Conservation (phyloP, 92 coral and sea anemone genomes). For the Zoanthus solanderi region DNA sequence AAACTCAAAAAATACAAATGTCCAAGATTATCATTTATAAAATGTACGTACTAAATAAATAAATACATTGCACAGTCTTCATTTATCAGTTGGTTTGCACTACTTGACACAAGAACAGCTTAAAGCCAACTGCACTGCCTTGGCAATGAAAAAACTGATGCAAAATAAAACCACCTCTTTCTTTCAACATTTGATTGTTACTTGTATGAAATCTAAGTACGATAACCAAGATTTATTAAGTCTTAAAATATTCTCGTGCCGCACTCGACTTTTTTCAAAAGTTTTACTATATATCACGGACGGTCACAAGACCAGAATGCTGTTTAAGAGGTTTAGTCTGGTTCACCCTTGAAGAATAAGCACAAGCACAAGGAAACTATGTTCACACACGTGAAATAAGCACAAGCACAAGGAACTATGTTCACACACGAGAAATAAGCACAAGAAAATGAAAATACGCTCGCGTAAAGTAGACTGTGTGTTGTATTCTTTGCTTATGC, state of each 20-base stretch:
- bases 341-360: too few species aligned
- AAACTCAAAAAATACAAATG: not conserved
- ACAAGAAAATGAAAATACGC: too few species aligned
- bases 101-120: conserved; percentile 10
- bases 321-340: not conserved
- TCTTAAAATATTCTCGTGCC: not conserved
- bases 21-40: not conserved
- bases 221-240: not conserved
- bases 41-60: conserved; percentile 12
- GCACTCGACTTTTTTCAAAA: not conserved
- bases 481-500: too few species aligned
- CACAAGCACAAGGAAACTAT: too few species aligned
- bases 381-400: too few species aligned
- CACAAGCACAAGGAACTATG: too few species aligned
- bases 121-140: not conserved
- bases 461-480: too few species aligned
- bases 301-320: not conserved
- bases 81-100: not conserved
- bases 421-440: too few species aligned
- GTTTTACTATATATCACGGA: not conserved
- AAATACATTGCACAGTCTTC: conserved; percentile 3
- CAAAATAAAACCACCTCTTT: not conserved
- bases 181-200: not conserved
- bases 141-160: not conserved
- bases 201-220: not conserved